Percentiles rank a stretch among this genome's conserved stretches.
Conservation (phyloP, 2,888 invertebrate species). For the Parnassius glacialis region DNA sequence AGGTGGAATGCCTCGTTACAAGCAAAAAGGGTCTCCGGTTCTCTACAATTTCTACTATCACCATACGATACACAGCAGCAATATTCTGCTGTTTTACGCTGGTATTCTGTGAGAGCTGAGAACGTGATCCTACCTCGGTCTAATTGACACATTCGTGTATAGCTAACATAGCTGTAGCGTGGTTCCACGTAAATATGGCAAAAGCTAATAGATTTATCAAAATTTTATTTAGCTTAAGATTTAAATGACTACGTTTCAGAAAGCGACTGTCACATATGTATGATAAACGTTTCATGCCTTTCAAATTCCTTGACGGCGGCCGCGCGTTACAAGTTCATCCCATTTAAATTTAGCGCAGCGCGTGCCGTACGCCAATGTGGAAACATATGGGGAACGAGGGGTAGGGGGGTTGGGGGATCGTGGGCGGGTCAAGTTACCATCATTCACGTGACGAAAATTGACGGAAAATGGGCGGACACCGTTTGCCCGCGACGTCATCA, state of each 20-base stretch:
- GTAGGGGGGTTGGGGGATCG: constrained; percentile 40
- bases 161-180: too few relatives aligned
- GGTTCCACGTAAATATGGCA: too few relatives aligned
- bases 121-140: too few relatives aligned
- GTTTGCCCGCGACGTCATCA: constrained; percentile 79
- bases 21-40: not conserved
- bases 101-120: too few relatives aligned
- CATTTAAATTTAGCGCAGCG: constrained; percentile 80
- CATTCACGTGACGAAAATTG: constrained; percentile 81
- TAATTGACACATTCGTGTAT: too few relatives aligned
- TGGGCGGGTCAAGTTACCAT: constrained; percentile 76
- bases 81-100: too few relatives aligned
- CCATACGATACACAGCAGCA: too few relatives aligned
- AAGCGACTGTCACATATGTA: constrained; percentile 76
- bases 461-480: constrained; percentile 81
- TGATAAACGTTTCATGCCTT: constrained; percentile 73
- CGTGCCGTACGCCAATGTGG: constrained; percentile 64
- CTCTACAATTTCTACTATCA: too few relatives aligned
- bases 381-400: constrained; percentile 33
- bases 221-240: constrained; percentile 40
- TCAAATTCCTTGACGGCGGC: constrained; percentile 68
- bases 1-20: not conserved
- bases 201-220: constrained; percentile 4
- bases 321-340: constrained; percentile 78
- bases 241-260: constrained; percentile 54